These are phyloP conservation scores for Myrmophylax atrothorax DNA, from an alignment of 2,113 vertebrate species.

Conservation along the genomic window DNA sequence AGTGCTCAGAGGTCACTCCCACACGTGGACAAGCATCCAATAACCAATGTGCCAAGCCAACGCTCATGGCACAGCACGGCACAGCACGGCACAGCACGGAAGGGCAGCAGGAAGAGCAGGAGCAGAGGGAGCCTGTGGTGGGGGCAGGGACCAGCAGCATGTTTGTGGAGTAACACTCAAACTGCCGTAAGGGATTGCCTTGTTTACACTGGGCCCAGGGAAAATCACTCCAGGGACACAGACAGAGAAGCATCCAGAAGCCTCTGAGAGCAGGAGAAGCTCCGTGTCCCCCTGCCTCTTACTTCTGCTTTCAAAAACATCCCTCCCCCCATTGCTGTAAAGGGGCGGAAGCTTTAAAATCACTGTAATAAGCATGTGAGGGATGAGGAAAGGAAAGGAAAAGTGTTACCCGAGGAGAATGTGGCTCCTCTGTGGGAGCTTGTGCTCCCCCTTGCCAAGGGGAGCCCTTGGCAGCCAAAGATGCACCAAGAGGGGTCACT, in stretches of 20 bases:
- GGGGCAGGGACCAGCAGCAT: not conserved
- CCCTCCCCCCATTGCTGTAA: fast-evolving
- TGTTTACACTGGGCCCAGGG: not conserved
- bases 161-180: conserved; percentile 1
- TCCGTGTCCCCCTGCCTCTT: not conserved
- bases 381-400: not conserved
- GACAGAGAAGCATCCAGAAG: not conserved
- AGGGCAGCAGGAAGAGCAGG: not conserved
- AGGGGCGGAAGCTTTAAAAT: not conserved
- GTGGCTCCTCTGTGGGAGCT: fast-evolving
- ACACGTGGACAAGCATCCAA: fast-evolving
- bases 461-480: not conserved
- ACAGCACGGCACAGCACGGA: not conserved
- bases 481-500: not conserved
- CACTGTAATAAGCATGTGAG: not conserved
- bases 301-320: conserved; percentile 4
- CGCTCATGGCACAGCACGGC: fast-evolving
- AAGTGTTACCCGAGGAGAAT: not conserved
- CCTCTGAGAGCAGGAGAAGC: not conserved
- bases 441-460: not conserved
- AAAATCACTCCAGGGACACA: not conserved
- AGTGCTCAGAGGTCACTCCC: fast-evolving
- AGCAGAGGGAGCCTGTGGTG: not conserved
- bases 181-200: not conserved
- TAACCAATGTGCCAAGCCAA: fast-evolving